Evolutionary conservation across 1,140 invertebrate species (phyloP), one percentile per base, ranked within the genome.

Genomic region (Harpegnathos saltator): DNA sequence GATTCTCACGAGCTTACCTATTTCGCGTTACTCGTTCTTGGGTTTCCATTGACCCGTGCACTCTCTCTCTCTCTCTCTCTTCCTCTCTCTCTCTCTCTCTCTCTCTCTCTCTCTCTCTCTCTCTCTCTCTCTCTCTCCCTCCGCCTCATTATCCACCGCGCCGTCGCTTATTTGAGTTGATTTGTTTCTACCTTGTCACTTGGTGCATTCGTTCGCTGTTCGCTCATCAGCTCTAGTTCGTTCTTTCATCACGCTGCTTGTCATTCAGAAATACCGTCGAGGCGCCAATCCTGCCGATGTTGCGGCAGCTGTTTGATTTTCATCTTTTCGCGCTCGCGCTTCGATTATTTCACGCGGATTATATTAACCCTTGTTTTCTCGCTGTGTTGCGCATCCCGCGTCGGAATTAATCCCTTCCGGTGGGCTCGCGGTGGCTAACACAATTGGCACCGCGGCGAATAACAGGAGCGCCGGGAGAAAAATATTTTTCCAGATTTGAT

Each of bases 141-240:
- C n/a, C n/a, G n/a, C n/a, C n/a, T 80, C 75, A 80, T 80, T 80
- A 80, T 80, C 65, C 52, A 65, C 63, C 48, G 44, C 48, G 74
- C 69, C 52, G 65, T 24, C 22, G 66, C 65, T 69, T 59, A 69
- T 80, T 80, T 38, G 33, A 80, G 33, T 59, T 80, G 75, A 80
- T 80, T 80, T 52, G 33, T 58, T 44, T 19, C 75, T 69, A 58
- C 26, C 22, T 22, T 58, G 48, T 48, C 19, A 54, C 65, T 58
- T 58, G 0, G 22, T 22, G 66, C n/a, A 12, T 26, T 19, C 17
- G 19, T 44, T 44, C 19, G 15, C 38, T n/a, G n/a, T n/a, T 14
- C 11, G 17, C 17, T 24, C 63, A 54, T 69, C 54, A 19, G 38
- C n/a, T 78, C 74, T 24, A 11, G 14, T 24, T 68, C 29, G 38